Base-by-base conservation (phyloP, 30 jellyfish, hydroid and myxozoan species). In the Pelagia noctiluca region DNA sequence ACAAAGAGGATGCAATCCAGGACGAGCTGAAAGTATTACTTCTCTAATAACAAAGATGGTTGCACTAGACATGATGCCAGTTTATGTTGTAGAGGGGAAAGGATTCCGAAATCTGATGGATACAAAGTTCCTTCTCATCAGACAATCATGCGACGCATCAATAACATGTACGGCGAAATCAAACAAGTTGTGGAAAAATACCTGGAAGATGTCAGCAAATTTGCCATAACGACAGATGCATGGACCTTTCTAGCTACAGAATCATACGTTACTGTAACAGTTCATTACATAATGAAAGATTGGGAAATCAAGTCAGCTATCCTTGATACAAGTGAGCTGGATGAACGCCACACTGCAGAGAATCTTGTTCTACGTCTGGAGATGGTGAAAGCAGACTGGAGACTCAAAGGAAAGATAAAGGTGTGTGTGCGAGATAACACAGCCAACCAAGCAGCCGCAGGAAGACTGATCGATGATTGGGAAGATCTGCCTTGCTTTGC, bases 31-130 rank as follows among this genome's bases (percentile, higher is more conserved):
- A 80, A 25, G 35, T 48, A 80, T 80, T 31, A 80, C 83, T n/a
- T n/a, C n/a, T n/a, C n/a, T n/a, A n/a, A n/a, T n/a, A n/a, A n/a
- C n/a, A n/a, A n/a, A n/a, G n/a, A 18, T 26, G 50, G 2, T 49
- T 8, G 91, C 91, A 35, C 63, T 64, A 63, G 95, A 74, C 35
- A 85, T 85, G 89, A 72, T 85, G 77, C 95, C 89, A 60, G 69
- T 38, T 73, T 53, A 63, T 71, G 66, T 74, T 70, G 95, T 65
- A 26, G 95, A 74, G 73, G 95, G 88, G 19, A 78, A 75, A 25
- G 89, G 89, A 34, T 74, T 73, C 63, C 84, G 78, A 31, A 32
- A 63, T 1, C 50, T 85, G 25, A 47, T 64, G 78, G 63, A 50
- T 1, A 67, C 48, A 85, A 62, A 63, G 89, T 85, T 28, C 95